Percentiles rank a stretch among this genome's conserved stretches.
Evolutionary conservation across 2,797 vertebrate genomes (phyloP).

Genomic region (Alcedo atthis): DNA sequence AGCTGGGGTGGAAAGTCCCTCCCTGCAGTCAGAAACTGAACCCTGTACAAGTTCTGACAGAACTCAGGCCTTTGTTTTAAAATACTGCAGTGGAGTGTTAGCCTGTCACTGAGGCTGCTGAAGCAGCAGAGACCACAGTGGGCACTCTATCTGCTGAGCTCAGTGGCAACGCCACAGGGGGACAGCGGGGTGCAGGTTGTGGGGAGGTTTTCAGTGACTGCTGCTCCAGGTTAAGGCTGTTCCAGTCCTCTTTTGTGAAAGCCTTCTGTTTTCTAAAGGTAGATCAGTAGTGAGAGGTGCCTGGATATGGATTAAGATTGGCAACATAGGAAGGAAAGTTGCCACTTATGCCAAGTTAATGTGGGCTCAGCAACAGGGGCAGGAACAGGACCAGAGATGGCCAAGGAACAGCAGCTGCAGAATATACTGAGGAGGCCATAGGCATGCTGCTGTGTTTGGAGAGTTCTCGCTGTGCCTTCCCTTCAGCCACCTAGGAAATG

Average conservation of each 20-base stretch:
- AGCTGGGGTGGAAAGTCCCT: background rate
- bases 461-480: constrained; percentile 39
- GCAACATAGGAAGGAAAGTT: background rate
- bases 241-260: background rate
- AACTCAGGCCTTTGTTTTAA: background rate
- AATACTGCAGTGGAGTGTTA: background rate
- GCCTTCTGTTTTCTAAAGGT: background rate
- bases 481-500: constrained; percentile 55
- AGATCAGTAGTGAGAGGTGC: background rate
- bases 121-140: background rate
- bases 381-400: constrained; percentile 49
- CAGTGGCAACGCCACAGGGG: background rate
- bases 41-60: background rate
- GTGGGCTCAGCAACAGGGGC: constrained; percentile 32
- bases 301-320: background rate
- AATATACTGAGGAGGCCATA: constrained; percentile 45
- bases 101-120: background rate
- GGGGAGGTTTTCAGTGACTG: background rate
- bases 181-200: background rate
- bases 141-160: background rate
- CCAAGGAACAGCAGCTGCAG: constrained; percentile 50
- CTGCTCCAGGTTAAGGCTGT: background rate
- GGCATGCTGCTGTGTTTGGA: constrained; percentile 16
- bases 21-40: background rate
- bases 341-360: constrained; percentile 34